Percentiles rank a stretch among this genome's conserved stretches.
Conservation (phyloP, 2,888 invertebrate genomes). For the Netelia melanura region DNA sequence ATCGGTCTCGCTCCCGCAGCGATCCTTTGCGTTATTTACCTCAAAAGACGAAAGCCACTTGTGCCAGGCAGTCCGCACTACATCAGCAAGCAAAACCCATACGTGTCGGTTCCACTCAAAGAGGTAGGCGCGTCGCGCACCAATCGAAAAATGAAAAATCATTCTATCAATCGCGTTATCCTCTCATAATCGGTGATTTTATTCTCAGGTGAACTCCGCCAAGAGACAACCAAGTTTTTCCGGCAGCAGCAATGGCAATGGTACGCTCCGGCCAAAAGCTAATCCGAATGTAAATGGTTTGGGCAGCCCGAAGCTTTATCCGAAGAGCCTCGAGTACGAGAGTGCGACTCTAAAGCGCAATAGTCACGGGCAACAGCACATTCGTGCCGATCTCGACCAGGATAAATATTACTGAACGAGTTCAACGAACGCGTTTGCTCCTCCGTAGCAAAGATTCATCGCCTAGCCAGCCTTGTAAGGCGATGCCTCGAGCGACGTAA, state of each 20-base stretch:
- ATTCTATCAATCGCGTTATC: no score
- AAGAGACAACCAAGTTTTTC: constrained; percentile 91
- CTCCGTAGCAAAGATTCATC: no score
- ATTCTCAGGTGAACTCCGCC: constrained; percentile 78
- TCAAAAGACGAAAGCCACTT: constrained; percentile 85
- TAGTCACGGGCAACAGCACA: constrained; percentile 87
- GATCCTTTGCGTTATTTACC: constrained; percentile 85
- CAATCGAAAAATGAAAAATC: no score
- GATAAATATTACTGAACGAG: constrained; percentile 88
- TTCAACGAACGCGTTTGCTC: not conserved
- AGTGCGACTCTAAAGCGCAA: constrained; percentile 91
- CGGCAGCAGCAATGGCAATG: constrained; percentile 86
- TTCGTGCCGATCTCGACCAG: constrained; percentile 88
- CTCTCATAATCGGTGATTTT: not conserved
- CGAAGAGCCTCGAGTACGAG: constrained; percentile 91
- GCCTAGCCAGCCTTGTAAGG: not conserved
- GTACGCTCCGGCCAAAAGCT: constrained; percentile 86
- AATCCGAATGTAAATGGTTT: constrained; percentile 85
- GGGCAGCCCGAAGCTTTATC: constrained; percentile 89
- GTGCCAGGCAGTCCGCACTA: constrained; percentile 93
- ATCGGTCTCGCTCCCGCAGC: constrained; percentile 84
- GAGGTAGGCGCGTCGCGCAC: constrained; percentile 86
- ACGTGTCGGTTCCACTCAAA: constrained; percentile 93
- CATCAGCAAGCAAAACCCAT: constrained; percentile 93
- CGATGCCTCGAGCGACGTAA: not conserved